phyloP scores from a whole-genome alignment of 1,140 invertebrate species.

The Coptotermes formosanus region DNA sequence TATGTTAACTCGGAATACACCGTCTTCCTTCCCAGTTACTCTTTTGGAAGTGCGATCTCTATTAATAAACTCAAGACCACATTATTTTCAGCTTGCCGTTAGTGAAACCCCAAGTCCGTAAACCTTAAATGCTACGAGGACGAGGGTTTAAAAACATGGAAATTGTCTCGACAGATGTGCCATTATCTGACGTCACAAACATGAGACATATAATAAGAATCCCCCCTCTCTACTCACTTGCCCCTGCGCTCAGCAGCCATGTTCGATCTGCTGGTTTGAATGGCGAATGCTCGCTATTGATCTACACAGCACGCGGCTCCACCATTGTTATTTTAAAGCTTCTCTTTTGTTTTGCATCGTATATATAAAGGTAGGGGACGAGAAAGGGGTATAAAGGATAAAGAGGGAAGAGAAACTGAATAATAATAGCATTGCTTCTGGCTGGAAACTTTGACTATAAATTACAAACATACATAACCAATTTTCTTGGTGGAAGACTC shows the following conservation, averaged over 20 bases:
- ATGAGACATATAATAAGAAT: background rate
- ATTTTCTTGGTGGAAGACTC: slow-evolving; percentile 31
- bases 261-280: slow-evolving; percentile 22
- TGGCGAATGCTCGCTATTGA: slow-evolving; percentile 22
- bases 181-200: slow-evolving; percentile 15
- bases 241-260: slow-evolving; percentile 14
- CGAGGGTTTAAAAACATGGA: background rate
- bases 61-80: too few relatives aligned
- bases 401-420: slow-evolving; percentile 23
- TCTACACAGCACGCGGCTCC: slow-evolving; percentile 23
- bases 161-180: slow-evolving; percentile 15
- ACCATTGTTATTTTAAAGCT: slow-evolving; percentile 32
- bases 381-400: slow-evolving; percentile 22
- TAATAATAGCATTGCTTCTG: slow-evolving; percentile 31
- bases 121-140: background rate
- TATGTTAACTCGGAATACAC: too few relatives aligned
- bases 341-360: slow-evolving; percentile 24
- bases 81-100: too few relatives aligned
- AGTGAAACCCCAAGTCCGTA: too few relatives aligned
- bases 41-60: too few relatives aligned
- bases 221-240: background rate
- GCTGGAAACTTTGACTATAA: slow-evolving; percentile 32
- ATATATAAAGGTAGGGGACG: slow-evolving; percentile 23
- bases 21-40: too few relatives aligned
- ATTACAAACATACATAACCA: slow-evolving; percentile 34